Evolutionary conservation across 2,888 invertebrate species (phyloP).

Genomic region (Rhagium mordax): DNA sequence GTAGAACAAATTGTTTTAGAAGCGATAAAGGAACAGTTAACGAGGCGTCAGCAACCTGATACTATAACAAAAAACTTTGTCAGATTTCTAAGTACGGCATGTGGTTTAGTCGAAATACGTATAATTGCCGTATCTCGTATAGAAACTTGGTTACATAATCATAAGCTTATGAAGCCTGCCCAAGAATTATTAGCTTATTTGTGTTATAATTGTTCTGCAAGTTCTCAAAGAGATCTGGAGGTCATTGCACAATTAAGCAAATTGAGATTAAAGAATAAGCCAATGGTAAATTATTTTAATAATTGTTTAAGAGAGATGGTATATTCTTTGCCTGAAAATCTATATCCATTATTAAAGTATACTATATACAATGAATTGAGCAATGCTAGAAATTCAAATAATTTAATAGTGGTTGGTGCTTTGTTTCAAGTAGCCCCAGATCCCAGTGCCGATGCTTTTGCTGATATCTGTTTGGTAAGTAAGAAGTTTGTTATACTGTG

Average conservation of each 20-base stretch:
- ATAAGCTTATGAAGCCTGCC: slow-evolving; percentile 92
- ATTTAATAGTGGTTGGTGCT: slow-evolving; percentile 92
- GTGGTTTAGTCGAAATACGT: slow-evolving; percentile 90
- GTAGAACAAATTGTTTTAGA: slow-evolving; percentile 89
- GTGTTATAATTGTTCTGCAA: slow-evolving; percentile 89
- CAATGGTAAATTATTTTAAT: slow-evolving; percentile 90
- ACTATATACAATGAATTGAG: slow-evolving; percentile 97
- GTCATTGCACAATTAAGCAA: slow-evolving; percentile 86
- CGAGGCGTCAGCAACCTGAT: slow-evolving; percentile 88
- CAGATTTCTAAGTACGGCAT: slow-evolving; percentile 86
- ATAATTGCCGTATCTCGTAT: slow-evolving; percentile 85
- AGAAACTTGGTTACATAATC: slow-evolving; percentile 96
- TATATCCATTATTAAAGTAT: slow-evolving; percentile 89
- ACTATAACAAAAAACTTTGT: slow-evolving; percentile 92
- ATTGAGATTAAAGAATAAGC: slow-evolving; percentile 94
- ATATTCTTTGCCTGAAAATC: slow-evolving; percentile 85
- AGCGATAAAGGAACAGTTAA: slow-evolving; percentile 89
- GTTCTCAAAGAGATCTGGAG: slow-evolving; percentile 78
- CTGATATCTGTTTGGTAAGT: slow-evolving; percentile 83
- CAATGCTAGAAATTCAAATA: slow-evolving; percentile 93
- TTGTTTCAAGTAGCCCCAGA: slow-evolving; percentile 91
- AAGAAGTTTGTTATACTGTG: no score
- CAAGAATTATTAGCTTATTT: slow-evolving; percentile 93
- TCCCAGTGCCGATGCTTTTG: slow-evolving; percentile 85
- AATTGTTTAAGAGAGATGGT: slow-evolving; percentile 92